Conservation (phyloP, 2,888 invertebrate genomes). For the Magallana nippona region DNA sequence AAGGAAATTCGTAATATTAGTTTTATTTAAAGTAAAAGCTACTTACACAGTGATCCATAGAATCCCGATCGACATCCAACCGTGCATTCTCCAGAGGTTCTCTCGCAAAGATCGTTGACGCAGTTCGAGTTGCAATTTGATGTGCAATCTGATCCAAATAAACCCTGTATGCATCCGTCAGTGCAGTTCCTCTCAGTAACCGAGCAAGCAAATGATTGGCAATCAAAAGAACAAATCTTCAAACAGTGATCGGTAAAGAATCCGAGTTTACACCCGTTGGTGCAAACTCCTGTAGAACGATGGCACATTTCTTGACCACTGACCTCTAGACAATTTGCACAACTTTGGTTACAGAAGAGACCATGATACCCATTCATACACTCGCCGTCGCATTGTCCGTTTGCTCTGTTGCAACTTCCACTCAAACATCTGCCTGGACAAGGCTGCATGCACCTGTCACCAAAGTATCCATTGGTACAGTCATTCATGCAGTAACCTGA, state of each 20-base stretch:
- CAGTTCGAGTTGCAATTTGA: constrained; percentile 26
- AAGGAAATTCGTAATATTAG: neutral
- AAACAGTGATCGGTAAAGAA: constrained; percentile 41
- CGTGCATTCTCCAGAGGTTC: constrained; percentile 41
- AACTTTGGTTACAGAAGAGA: constrained; percentile 32
- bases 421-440: constrained; percentile 29
- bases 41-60: constrained; percentile 44
- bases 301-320: constrained; percentile 28
- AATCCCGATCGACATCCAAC: constrained; percentile 44
- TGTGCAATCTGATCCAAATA: constrained; percentile 43
- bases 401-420: constrained; percentile 5
- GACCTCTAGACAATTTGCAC: constrained; percentile 2
- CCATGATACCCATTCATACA: constrained; percentile 39
- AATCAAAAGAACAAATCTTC: constrained; percentile 29
- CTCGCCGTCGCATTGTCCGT: constrained; percentile 24
- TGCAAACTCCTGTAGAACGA: constrained; percentile 36
- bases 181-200: constrained; percentile 37
- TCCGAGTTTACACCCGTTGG: constrained; percentile 41
- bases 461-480: constrained; percentile 41
- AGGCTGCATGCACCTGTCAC: constrained; percentile 6
- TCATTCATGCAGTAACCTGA: constrained; percentile 22
- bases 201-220: constrained; percentile 27
- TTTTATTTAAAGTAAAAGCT: neutral
- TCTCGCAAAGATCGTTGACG: constrained; percentile 33
- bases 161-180: constrained; percentile 22